Evolutionary conservation across 2,797 vertebrate species (phyloP).

Genomic region (Protosalanx chinensis): DNA sequence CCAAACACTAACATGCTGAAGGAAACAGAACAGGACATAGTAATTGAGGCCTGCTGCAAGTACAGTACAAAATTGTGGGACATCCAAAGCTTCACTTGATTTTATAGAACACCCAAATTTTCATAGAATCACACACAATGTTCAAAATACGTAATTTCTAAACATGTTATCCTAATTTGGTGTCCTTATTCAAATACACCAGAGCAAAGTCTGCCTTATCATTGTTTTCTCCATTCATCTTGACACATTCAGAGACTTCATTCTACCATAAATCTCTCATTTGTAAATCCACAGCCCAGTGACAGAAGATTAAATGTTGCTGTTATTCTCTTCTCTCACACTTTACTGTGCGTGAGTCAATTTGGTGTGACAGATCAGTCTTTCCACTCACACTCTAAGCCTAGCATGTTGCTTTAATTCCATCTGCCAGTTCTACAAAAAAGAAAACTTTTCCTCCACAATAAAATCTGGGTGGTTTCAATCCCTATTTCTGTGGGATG

Average conservation of each 20-base stretch:
- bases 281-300: conserved; percentile 23
- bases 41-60: no score
- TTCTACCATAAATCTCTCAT: conserved; percentile 7
- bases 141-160: not conserved
- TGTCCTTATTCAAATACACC: not conserved
- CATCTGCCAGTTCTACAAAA: conserved; percentile 31
- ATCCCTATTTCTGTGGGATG: conserved; percentile 35
- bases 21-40: no score
- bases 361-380: conserved; percentile 35
- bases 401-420: conserved; percentile 56
- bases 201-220: not conserved
- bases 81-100: not conserved
- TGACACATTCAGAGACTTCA: conserved; percentile 25
- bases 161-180: not conserved
- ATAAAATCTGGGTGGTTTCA: conserved; percentile 28
- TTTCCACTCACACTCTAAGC: conserved; percentile 35
- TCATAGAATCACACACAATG: conserved; percentile 6
- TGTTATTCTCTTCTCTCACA: conserved; percentile 23
- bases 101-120: no score
- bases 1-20: no score
- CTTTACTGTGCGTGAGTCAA: conserved; percentile 34
- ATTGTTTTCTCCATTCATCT: conserved; percentile 12
- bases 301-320: conserved; percentile 37
- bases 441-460: conserved; percentile 33
- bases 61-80: no score